A percentile compares a stretch with the other conserved stretches of the same genome.
Conservation (phyloP, 2,797 vertebrate species). For the Schizopygopsis pylzovi region DNA sequence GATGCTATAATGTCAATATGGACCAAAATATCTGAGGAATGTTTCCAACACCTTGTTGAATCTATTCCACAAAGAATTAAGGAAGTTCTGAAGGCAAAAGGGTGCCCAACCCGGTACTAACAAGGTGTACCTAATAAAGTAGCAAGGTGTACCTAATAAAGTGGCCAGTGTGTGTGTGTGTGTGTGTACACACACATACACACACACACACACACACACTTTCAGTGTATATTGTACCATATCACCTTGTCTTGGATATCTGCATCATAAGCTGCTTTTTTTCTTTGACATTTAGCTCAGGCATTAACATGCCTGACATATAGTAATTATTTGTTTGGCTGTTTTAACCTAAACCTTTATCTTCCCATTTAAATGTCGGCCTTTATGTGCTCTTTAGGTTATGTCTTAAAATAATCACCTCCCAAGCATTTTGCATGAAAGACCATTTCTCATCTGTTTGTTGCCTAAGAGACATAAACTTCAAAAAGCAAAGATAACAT, state of each 20-base stretch:
- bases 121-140: too few relatives aligned
- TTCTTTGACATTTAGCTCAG: slow-evolving; percentile 45
- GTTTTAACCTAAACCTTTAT: slow-evolving; percentile 31
- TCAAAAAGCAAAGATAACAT: slow-evolving; percentile 42
- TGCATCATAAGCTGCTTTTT: neutral
- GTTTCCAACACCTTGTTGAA: too few relatives aligned
- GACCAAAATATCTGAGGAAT: too few relatives aligned
- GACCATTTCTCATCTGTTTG: slow-evolving; percentile 18
- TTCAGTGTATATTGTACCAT: neutral
- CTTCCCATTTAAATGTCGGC: slow-evolving; percentile 9
- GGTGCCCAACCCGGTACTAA: too few relatives aligned
- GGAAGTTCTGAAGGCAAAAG: too few relatives aligned
- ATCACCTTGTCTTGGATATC: slow-evolving; percentile 18
- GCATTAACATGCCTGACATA: slow-evolving; percentile 25
- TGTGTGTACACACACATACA: neutral
- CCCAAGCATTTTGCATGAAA: neutral
- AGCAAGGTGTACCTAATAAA: too few relatives aligned
- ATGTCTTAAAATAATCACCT: slow-evolving; percentile 33
- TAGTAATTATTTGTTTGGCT: slow-evolving; percentile 33
- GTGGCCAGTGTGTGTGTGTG: too few relatives aligned
- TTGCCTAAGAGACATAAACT: slow-evolving; percentile 15
- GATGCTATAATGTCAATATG: too few relatives aligned
- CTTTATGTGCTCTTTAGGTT: slow-evolving; percentile 15
- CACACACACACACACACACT: neutral
- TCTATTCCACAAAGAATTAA: too few relatives aligned